phyloP scores from a whole-genome alignment of 2,888 invertebrate species.

The Masnerella sp. region DNA sequence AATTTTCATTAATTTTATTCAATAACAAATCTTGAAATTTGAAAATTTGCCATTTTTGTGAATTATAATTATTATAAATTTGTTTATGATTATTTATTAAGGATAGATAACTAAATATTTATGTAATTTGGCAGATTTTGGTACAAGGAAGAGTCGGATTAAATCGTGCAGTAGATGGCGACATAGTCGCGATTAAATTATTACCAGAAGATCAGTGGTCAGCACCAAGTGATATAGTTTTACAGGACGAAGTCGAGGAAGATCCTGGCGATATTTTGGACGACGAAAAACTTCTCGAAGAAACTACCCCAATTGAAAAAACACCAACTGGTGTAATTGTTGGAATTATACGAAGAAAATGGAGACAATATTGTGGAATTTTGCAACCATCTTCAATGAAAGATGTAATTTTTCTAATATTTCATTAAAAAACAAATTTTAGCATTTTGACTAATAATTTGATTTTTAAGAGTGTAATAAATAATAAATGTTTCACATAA shows the following conservation, averaged over 20 bases:
- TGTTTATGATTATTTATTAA: too few relatives aligned
- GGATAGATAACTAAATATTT: conserved; percentile 24
- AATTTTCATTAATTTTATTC: conserved; percentile 5
- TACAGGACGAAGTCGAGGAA: conserved; percentile 85
- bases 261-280: conserved; percentile 85
- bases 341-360: conserved; percentile 97
- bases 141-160: conserved; percentile 91
- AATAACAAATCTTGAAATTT: too few relatives aligned
- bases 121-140: conserved; percentile 81
- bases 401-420: conserved; percentile 79
- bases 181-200: conserved; percentile 93
- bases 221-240: conserved; percentile 90
- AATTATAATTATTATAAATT: too few relatives aligned
- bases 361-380: conserved; percentile 99
- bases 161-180: conserved; percentile 97
- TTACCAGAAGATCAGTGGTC: conserved; percentile 94
- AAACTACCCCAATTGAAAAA: conserved; percentile 64
- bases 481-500: too few relatives aligned
- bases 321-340: conserved; percentile 86
- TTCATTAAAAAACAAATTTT: too few relatives aligned
- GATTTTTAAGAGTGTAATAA: too few relatives aligned
- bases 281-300: conserved; percentile 79
- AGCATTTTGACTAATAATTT: too few relatives aligned
- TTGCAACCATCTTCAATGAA: conserved; percentile 87
- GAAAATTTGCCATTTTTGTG: too few relatives aligned